phyloP scores from a whole-genome alignment of 2,888 invertebrate genomes.

The Volucella bombylans region DNA sequence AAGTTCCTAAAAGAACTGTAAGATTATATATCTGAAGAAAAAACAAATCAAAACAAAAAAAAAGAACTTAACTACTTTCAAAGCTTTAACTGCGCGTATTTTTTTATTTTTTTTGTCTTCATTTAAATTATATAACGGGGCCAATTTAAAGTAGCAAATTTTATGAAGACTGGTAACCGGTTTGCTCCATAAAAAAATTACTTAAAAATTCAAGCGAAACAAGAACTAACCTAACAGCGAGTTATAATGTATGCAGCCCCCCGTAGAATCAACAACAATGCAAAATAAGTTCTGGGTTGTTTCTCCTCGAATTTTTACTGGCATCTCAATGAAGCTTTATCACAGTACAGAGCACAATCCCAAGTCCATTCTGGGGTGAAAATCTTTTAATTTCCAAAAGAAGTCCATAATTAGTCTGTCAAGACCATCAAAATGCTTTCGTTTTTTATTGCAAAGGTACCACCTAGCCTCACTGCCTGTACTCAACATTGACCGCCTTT shows the following conservation, averaged over 20 bases:
- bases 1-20: constrained; percentile 1
- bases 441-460: constrained; percentile 13
- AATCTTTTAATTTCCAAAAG: constrained; percentile 17
- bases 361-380: neutral
- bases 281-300: neutral
- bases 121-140: constrained; percentile 59
- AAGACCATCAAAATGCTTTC: constrained; percentile 41
- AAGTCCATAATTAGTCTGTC: constrained; percentile 34
- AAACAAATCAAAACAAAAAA: no score
- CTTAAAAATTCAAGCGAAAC: constrained; percentile 9
- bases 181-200: constrained; percentile 14
- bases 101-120: constrained; percentile 3
- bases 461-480: constrained; percentile 5
- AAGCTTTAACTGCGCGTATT: constrained; percentile 2
- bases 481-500: constrained; percentile 7
- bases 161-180: constrained; percentile 35
- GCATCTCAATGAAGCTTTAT: constrained; percentile 5
- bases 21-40: constrained; percentile 33
- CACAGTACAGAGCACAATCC: constrained; percentile 2
- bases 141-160: constrained; percentile 21
- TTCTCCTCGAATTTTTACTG: constrained; percentile 25
- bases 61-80: neutral
- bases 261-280: neutral
- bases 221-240: constrained; percentile 31
- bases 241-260: constrained; percentile 33